These are phyloP conservation scores for Erynnis tages DNA, from an alignment of 2,888 invertebrate genomes.

Conservation along the genomic window DNA sequence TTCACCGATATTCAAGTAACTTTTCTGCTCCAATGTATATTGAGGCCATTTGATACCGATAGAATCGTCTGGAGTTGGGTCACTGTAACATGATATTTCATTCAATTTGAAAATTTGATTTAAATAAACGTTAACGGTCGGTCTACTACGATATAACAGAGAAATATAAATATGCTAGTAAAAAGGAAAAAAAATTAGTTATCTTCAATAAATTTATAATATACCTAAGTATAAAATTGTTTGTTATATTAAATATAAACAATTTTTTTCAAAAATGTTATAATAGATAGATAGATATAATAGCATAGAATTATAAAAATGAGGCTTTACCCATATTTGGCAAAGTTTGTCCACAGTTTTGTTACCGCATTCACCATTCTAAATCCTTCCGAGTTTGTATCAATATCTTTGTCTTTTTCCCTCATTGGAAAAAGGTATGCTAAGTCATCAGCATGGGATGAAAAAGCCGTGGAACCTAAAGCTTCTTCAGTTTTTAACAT, in stretches of 20 bases:
- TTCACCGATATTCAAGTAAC: constrained; percentile 51
- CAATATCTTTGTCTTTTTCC: constrained; percentile 36
- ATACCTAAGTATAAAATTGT: no score
- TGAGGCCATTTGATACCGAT: constrained; percentile 44
- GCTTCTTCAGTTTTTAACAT: constrained; percentile 26
- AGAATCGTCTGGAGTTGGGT: constrained; percentile 49
- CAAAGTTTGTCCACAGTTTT: constrained; percentile 64
- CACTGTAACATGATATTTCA: constrained; percentile 39
- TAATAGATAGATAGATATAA: neutral
- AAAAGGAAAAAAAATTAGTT: no score
- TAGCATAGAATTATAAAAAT: no score
- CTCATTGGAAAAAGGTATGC: constrained; percentile 42
- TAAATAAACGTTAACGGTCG: no score
- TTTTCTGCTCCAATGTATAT: constrained; percentile 41
- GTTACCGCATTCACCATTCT: constrained; percentile 49
- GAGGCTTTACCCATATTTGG: constrained; percentile 55
- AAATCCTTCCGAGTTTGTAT: constrained; percentile 41
- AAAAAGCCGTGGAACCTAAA: constrained; percentile 25
- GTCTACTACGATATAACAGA: no score
- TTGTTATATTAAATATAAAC: no score
- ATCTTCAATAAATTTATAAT: no score
- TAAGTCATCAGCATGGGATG: constrained; percentile 43
- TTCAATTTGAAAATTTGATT: no score
- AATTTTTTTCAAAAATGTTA: neutral
- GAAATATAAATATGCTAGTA: no score